These are phyloP conservation scores for Orestias chungarensis DNA, from an alignment of 2,797 vertebrate species.

Conservation along the genomic window DNA sequence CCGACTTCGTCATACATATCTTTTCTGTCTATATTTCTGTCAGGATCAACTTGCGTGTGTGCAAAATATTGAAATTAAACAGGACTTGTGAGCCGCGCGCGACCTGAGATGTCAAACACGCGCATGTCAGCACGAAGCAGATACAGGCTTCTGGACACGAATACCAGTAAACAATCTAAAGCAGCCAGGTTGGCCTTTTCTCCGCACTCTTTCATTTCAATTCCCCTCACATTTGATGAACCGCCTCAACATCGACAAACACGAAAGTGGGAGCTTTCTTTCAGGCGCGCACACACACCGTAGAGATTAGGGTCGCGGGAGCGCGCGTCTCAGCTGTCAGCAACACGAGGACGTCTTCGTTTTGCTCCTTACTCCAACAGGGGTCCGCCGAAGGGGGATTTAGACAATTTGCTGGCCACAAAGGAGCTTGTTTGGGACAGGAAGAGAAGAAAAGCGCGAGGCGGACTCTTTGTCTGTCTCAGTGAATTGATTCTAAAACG, in stretches of 20 bases:
- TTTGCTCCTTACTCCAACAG: slow-evolving; percentile 78
- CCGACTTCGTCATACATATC: no score
- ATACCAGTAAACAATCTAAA: slow-evolving; percentile 82
- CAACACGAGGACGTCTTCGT: slow-evolving; percentile 89
- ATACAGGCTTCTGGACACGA: slow-evolving; percentile 14
- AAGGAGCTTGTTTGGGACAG: slow-evolving; percentile 93
- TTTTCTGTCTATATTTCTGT: no score
- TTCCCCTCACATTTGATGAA: slow-evolving; percentile 94
- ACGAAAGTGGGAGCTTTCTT: slow-evolving; percentile 92
- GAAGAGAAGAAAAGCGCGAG: slow-evolving; percentile 97
- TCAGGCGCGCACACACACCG: slow-evolving; percentile 88
- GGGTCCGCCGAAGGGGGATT: slow-evolving; percentile 89
- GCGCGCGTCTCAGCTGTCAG: slow-evolving; percentile 94
- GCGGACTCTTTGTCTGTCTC: slow-evolving; percentile 97
- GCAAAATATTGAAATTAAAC: neutral
- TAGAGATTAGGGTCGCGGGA: slow-evolving; percentile 57
- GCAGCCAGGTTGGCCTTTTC: slow-evolving; percentile 93
- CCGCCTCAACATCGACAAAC: slow-evolving; percentile 87
- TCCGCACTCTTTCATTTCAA: slow-evolving; percentile 78
- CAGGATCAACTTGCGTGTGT: no score
- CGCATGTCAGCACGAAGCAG: slow-evolving; percentile 8
- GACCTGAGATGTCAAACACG: neutral
- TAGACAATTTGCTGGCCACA: slow-evolving; percentile 95
- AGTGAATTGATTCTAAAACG: slow-evolving; percentile 99
- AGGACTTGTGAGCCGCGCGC: neutral